phyloP scores from a whole-genome alignment of 2,797 vertebrate species.

The Oceanodroma leucorhoa region DNA sequence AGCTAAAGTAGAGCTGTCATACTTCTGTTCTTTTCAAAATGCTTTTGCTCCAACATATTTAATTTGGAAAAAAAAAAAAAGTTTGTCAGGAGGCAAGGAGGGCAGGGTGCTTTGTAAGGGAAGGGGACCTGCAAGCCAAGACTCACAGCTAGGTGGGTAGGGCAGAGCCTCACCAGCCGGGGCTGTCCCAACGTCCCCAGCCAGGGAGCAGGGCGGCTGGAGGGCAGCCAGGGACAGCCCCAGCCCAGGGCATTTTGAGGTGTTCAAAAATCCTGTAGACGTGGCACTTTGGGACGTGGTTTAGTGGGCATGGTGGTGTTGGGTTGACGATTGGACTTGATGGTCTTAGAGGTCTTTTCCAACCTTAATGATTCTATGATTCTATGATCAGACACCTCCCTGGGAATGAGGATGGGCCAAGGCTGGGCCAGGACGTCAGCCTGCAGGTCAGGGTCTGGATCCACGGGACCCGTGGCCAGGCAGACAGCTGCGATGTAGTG shows the following conservation, averaged over 20 bases:
- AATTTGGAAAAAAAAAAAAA: not conserved
- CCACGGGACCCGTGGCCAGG: accelerated
- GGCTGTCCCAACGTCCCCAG: accelerated
- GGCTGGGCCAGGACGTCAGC: not conserved
- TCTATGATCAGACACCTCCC: accelerated
- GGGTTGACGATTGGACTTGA: too few species aligned
- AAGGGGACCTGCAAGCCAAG: not conserved
- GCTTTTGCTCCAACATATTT: not conserved
- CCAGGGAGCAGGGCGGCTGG: not conserved
- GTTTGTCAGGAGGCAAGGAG: not conserved
- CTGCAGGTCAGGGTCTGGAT: accelerated
- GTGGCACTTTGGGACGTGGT: too few species aligned
- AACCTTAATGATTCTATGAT: too few species aligned
- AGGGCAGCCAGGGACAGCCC: not conserved
- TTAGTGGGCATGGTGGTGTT: too few species aligned
- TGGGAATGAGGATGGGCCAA: not conserved
- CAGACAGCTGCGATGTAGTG: not conserved
- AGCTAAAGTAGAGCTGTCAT: not conserved
- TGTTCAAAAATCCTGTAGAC: too few species aligned
- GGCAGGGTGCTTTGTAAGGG: not conserved
- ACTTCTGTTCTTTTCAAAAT: not conserved
- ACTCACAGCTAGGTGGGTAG: not conserved
- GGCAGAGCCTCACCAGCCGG: not conserved
- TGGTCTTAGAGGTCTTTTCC: too few species aligned
- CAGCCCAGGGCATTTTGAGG: not conserved